Conservation (phyloP, 2,113 vertebrate species). For the Plotosus lineatus region DNA sequence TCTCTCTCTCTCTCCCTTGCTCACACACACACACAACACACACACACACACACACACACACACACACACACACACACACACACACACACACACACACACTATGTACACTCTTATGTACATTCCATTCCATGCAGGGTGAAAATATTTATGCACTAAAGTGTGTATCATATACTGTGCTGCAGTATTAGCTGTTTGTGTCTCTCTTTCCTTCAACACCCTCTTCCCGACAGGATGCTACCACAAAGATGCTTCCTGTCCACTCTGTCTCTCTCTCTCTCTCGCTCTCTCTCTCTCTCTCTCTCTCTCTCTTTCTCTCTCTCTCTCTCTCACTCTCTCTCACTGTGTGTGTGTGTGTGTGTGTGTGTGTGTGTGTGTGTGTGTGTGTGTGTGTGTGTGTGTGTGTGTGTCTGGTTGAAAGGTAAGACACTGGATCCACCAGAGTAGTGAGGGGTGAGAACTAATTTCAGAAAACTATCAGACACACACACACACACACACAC, state of each 20-base stretch:
- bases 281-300: too few species aligned
- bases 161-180: neutral
- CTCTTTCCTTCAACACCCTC: slow-evolving; percentile 57
- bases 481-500: slow-evolving; percentile 2
- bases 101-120: neutral
- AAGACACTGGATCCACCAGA: neutral
- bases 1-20: too few species aligned
- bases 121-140: neutral
- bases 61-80: neutral
- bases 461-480: neutral
- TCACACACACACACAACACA: too few species aligned
- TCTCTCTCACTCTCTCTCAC: too few species aligned
- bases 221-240: slow-evolving; percentile 64
- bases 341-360: slow-evolving; percentile 30
- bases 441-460: slow-evolving; percentile 7
- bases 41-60: neutral
- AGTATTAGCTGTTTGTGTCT: neutral
- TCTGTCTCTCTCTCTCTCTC: too few species aligned
- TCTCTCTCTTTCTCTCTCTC: too few species aligned
- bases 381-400: slow-evolving; percentile 8
- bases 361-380: slow-evolving; percentile 34
- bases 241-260: slow-evolving; percentile 55
- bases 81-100: neutral
- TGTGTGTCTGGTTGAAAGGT: slow-evolving; percentile 3
- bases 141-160: neutral